A percentile compares a stretch with the other conserved stretches of the same genome.
These are phyloP conservation scores for Merodon equestris DNA, from an alignment of 2,888 invertebrate genomes.

Conservation along the genomic window DNA sequence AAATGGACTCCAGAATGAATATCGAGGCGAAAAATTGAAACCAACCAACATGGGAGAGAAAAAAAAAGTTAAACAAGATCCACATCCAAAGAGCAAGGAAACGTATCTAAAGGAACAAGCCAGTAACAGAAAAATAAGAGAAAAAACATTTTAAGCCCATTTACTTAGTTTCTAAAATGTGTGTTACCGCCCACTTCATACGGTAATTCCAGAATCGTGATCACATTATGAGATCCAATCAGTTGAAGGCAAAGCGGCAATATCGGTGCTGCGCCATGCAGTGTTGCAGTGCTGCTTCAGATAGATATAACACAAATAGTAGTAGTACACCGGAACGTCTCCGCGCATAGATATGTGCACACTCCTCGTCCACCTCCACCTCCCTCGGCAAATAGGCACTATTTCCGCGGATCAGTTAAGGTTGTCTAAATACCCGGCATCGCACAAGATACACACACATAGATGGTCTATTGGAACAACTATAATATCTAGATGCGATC, in stretches of 20 bases:
- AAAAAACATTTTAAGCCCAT: conserved; percentile 66
- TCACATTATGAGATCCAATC: conserved; percentile 77
- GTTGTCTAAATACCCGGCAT: conserved; percentile 59
- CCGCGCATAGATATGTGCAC: conserved; percentile 6
- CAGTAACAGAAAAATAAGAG: conserved; percentile 56
- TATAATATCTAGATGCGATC: conserved; percentile 50
- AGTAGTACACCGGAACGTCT: conserved; percentile 36
- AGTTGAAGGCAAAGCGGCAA: conserved; percentile 67
- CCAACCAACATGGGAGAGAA: no score
- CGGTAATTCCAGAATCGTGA: conserved; percentile 78
- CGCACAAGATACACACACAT: not conserved
- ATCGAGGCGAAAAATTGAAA: no score
- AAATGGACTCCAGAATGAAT: no score
- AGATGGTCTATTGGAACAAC: not conserved
- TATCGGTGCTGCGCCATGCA: conserved; percentile 61
- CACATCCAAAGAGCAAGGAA: no score
- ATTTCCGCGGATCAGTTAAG: conserved; percentile 62
- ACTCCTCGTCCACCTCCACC: not conserved
- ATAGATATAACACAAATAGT: conserved; percentile 22
- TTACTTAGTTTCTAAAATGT: conserved; percentile 69
- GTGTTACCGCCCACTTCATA: conserved; percentile 77
- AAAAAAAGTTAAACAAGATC: no score
- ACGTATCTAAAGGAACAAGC: not conserved
- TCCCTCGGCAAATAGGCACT: conserved; percentile 5
- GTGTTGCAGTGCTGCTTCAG: conserved; percentile 8